Evolutionary conservation across 2,113 vertebrate species (phyloP), one percentile per base, ranked within the genome.

Genomic region (Tragelaphus scriptus): DNA sequence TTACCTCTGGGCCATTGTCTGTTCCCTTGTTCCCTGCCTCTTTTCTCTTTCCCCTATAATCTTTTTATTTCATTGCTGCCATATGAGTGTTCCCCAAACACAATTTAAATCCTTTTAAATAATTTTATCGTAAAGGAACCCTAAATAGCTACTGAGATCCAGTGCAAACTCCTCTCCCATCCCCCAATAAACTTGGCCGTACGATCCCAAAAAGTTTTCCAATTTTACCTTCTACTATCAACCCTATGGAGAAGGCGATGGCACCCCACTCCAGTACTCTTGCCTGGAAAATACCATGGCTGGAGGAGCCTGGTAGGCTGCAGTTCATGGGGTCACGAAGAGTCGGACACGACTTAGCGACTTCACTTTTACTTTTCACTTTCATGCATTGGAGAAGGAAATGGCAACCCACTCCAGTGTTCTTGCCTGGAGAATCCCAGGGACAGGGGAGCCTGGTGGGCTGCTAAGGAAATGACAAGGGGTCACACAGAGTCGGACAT

Each of bases 311-410:
- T 65, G 61, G 30, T 8, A 0, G 30, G 30, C 30, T 65, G 61
- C 15, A 16, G 61, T 32, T 3, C 14, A 2, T 32, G 30, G 15
- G 14, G 3, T 65, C 30, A 0, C 2, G 0, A 65, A 16, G 61
- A 32, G 15, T 65, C 0, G 30, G 7, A 16, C 30, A 65, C 6
- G 0, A 16, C 30, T 65, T 30, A 32, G 30, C 3, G 0, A 32
- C 30, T 65, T 65, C 61, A 0, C 6, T 65, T 65, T 65, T 28
- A 65, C 6, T 32, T 32, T 63, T 63, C 30, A 63, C 30, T 65
- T 65, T 16, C 30, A 16, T 4, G 30, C 30, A 65, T 16, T 65
- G 61, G 61, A 65, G 61, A 16, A 65, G 30, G 30, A 16, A 32
- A 65, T 32, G 61, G 61, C 61, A 65, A 16, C 61, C 30, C 61